Evolutionary conservation across 2,888 invertebrate species (phyloP).

Genomic region (Agonopterix alstromeriana): DNA sequence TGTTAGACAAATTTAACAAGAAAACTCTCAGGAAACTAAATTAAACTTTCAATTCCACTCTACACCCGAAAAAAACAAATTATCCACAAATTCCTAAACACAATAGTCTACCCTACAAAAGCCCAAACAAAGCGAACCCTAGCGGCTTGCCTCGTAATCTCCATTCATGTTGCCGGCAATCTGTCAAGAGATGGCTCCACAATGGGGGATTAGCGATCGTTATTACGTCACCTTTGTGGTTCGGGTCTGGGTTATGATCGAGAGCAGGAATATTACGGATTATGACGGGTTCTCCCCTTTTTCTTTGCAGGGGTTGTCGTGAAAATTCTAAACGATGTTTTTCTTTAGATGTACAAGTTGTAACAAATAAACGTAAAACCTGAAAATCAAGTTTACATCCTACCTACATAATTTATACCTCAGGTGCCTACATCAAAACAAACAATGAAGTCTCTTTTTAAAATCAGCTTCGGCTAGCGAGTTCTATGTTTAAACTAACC

Average conservation of each 20-base stretch:
- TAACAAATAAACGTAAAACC: no score
- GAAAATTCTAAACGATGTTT: not conserved
- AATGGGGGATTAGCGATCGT: slow-evolving; percentile 68
- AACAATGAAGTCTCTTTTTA: no score
- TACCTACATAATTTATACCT: no score
- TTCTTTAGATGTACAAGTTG: no score
- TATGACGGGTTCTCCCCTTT: slow-evolving; percentile 62
- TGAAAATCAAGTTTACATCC: no score
- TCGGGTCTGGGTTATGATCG: slow-evolving; percentile 58
- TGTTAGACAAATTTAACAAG: no score
- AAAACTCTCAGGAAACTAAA: no score
- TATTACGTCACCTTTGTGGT: slow-evolving; percentile 72
- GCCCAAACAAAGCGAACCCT: slow-evolving; percentile 58
- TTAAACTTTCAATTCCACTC: no score
- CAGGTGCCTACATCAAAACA: no score
- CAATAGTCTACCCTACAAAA: slow-evolving; percentile 54
- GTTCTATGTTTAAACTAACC: no score
- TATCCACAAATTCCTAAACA: slow-evolving; percentile 27
- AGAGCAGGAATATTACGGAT: slow-evolving; percentile 70
- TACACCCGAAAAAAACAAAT: slow-evolving; percentile 7
- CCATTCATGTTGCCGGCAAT: slow-evolving; percentile 62
- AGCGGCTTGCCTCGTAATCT: slow-evolving; percentile 46
- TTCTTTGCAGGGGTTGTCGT: slow-evolving; percentile 8
- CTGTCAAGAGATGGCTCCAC: slow-evolving; percentile 73
- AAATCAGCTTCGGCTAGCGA: no score